phyloP scores from a whole-genome alignment of 1,140 invertebrate genomes.

The roundworm (Caenorhabditis elegans) region WBcel235 BX284603.4:9735001-9735500 shows the following conservation, averaged over 20 bases:
- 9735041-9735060: too few species aligned
- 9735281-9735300: background rate
- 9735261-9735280: too few species aligned
- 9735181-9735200: background rate
- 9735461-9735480: background rate
- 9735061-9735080: background rate
- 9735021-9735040: too few species aligned
- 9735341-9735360: background rate
- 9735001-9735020: too few species aligned
- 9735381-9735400: background rate
- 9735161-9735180: background rate
- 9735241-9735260: too few species aligned
- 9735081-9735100: background rate
- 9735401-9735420: conserved; percentile 18
- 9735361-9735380: conserved; percentile 16
- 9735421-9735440: background rate
- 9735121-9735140: conserved; percentile 10
- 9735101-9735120: background rate
- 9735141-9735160: conserved; percentile 24
- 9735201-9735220: too few species aligned
- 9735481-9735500: background rate
- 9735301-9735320: conserved; percentile 11
- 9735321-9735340: background rate
- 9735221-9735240: too few species aligned
- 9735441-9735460: background rate